Evolutionary conservation across 2,888 invertebrate species (phyloP).

Genomic region (Malthinus seriepunctatus): DNA sequence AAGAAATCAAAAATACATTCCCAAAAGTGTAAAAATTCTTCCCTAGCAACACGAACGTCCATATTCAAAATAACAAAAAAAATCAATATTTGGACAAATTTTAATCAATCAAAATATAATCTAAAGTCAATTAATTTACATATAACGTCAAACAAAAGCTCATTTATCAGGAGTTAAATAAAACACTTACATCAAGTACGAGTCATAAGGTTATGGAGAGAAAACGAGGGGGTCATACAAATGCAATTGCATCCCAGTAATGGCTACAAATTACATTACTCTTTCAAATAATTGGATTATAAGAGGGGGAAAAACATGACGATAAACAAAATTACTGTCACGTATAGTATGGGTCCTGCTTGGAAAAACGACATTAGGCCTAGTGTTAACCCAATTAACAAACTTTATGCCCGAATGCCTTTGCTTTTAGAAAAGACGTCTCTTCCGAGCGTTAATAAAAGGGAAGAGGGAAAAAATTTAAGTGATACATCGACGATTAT

Average conservation of each 20-base stretch:
- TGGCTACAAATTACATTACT: slow-evolving; percentile 37
- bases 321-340: slow-evolving; percentile 55
- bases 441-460: too few species aligned
- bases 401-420: slow-evolving; percentile 44
- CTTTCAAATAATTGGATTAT: slow-evolving; percentile 45
- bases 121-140: slow-evolving; percentile 18
- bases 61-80: too few species aligned
- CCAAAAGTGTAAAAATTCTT: too few species aligned
- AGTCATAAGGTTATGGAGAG: slow-evolving; percentile 18
- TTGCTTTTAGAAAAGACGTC: slow-evolving; percentile 15
- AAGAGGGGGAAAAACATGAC: slow-evolving; percentile 30
- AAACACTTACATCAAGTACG: slow-evolving; percentile 14
- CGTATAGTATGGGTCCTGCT: slow-evolving; percentile 37
- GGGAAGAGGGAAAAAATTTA: too few species aligned
- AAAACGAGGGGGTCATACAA: slow-evolving; percentile 26
- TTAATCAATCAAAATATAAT: neutral
- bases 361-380: slow-evolving; percentile 43
- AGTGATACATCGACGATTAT: too few species aligned
- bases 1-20: too few species aligned
- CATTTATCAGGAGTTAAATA: slow-evolving; percentile 20
- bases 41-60: too few species aligned
- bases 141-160: slow-evolving; percentile 22
- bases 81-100: too few species aligned
- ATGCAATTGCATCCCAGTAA: slow-evolving; percentile 34
- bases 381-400: slow-evolving; percentile 36